phyloP scores from a whole-genome alignment of 2,113 vertebrate species.

The Eptatretus burgeri region DNA sequence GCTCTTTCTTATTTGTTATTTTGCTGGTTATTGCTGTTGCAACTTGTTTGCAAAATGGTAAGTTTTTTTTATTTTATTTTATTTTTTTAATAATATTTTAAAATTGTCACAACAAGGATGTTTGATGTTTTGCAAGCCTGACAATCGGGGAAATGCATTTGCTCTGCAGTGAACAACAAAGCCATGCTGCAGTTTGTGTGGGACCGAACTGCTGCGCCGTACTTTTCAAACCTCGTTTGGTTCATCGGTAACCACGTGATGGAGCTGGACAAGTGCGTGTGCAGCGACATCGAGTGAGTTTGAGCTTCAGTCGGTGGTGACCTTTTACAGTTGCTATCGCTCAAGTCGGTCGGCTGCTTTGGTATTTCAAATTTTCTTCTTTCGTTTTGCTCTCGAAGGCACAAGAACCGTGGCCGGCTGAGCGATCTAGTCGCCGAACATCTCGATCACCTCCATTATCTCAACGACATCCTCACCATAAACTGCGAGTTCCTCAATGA shows the following conservation, averaged over 20 bases:
- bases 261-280: conserved; percentile 85
- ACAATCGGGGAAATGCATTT: neutral
- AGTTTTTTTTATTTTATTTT: neutral
- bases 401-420: conserved; percentile 65
- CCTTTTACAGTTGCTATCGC: neutral
- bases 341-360: neutral
- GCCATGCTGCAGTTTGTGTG: conserved; percentile 94
- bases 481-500: conserved; percentile 97
- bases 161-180: conserved; percentile 65
- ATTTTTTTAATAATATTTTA: too few species aligned
- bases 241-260: conserved; percentile 96
- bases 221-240: conserved; percentile 97
- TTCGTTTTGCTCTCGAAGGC: conserved; percentile 20
- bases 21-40: neutral
- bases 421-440: conserved; percentile 91
- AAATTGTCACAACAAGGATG: neutral
- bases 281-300: conserved; percentile 93
- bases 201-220: conserved; percentile 84
- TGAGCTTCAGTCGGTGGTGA: neutral
- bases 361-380: neutral
- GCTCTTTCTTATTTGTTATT: neutral
- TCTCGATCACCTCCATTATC: conserved; percentile 84
- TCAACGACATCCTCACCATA: conserved; percentile 94
- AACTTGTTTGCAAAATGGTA: neutral
- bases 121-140: conserved; percentile 11